phyloP scores from a whole-genome alignment of 2,797 vertebrate species.

The Rhynchotus rufescens region DNA sequence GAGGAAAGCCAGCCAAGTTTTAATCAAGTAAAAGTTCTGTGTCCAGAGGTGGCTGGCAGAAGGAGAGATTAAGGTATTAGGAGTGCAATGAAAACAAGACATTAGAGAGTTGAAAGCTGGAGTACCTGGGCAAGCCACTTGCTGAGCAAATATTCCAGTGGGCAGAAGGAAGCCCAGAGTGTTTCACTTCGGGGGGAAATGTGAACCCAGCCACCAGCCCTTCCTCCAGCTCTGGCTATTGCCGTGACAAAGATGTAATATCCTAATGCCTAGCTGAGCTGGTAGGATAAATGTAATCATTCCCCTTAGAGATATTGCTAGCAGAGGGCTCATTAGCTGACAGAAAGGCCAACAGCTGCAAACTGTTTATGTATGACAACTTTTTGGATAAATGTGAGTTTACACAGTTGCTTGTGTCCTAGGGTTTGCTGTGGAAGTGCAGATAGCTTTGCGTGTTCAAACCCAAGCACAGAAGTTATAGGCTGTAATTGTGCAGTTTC shows the following conservation, averaged over 20 bases:
- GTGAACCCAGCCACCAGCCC: not conserved
- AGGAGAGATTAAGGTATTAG: conserved; percentile 70
- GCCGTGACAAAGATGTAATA: not conserved
- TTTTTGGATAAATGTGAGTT: conserved; percentile 60
- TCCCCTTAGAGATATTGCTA: conserved; percentile 36
- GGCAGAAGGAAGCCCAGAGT: not conserved
- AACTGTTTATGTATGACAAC: conserved; percentile 60
- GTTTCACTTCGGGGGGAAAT: not conserved
- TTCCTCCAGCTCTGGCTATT: conserved; percentile 8
- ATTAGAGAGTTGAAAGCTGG: conserved; percentile 68
- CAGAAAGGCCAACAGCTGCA: conserved; percentile 66
- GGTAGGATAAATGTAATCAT: conserved; percentile 23
- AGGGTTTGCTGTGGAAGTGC: conserved; percentile 42
- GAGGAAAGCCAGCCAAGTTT: conserved; percentile 61
- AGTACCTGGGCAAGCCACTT: conserved; percentile 64
- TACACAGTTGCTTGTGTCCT: conserved; percentile 54
- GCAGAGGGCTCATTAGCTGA: conserved; percentile 40
- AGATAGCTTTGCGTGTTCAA: conserved; percentile 44
- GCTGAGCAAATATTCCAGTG: conserved; percentile 44
- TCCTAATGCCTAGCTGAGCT: not conserved
- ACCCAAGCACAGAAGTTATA: conserved; percentile 51
- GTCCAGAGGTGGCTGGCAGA: conserved; percentile 69
- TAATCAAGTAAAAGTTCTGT: conserved; percentile 70
- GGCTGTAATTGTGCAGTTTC: conserved; percentile 48
- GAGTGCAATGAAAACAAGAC: conserved; percentile 69